Evolutionary conservation across 1,140 invertebrate species (phyloP), one percentile per base, ranked within the genome.

Genomic region (Magallana ariakensis): DNA sequence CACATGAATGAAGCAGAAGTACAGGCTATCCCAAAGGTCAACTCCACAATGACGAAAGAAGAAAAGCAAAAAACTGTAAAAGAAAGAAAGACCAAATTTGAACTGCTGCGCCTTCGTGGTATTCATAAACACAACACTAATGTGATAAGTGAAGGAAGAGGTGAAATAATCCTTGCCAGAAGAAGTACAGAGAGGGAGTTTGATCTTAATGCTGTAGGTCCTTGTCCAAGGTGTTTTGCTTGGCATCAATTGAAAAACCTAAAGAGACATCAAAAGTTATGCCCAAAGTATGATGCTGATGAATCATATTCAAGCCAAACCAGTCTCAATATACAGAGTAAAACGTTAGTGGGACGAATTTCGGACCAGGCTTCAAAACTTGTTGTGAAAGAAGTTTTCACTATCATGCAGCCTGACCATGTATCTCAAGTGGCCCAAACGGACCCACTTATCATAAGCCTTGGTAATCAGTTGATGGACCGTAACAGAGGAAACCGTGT

Each of bases 401-500:
- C 85, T 55, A 87, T 87, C 19, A 89, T 89, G 88, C 26, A 57
- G 15, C 6, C 9, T 75, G 88, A 87, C 58, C 22, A 83, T 7
- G 54, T 87, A 83, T 56, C 19, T 15, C 56, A 83, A 53, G 46
- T 83, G n/a, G 83, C 80, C 55, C 66, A 83, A 75, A 19, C n/a
- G n/a, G 88, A 89, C 33, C 8, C 26, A 2, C 22, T 85, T 6
- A 89, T 89, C 57, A 55, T 89, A 10, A 60, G 33, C 11, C 33
- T 89, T 11, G 88, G 88, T 11, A 89, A 89, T 57, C 57, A 87
- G 26, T 89, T 83, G 85, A 85, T 89, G 75, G 15, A 75, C 54
- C 82, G 86, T n/a, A 87, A 89, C 70, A 58, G 22, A 13, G 85
- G 83, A 19, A 89, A 89, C 26, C 19, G 82, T 55, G 60, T 83